These are phyloP conservation scores for Paedocypris micromegethes DNA, from an alignment of 2,797 vertebrate species.

Conservation along the genomic window DNA sequence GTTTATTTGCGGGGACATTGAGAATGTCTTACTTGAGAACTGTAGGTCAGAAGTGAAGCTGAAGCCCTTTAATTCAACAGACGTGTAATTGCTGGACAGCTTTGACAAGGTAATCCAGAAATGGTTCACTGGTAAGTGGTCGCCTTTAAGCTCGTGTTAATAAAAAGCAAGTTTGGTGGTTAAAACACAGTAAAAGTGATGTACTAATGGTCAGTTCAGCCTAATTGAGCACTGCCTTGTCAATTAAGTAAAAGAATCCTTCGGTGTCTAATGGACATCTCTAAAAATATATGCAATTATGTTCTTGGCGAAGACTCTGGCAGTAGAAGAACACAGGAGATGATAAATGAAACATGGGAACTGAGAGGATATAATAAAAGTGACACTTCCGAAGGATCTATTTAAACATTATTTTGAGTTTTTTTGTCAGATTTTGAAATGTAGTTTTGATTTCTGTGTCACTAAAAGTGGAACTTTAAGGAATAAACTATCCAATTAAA, in stretches of 20 bases:
- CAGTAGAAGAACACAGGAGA: slow-evolving; percentile 50
- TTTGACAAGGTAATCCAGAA: slow-evolving; percentile 16
- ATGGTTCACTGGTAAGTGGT: slow-evolving; percentile 20
- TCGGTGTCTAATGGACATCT: slow-evolving; percentile 53
- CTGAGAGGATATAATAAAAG: neutral
- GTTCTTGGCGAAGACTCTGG: slow-evolving; percentile 56
- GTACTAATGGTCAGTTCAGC: slow-evolving; percentile 71
- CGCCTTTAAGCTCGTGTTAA: slow-evolving; percentile 53
- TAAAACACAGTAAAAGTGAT: slow-evolving; percentile 66
- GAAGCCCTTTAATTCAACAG: neutral
- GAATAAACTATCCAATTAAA: too few relatives aligned
- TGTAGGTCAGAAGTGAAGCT: too few relatives aligned
- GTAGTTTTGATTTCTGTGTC: too few relatives aligned
- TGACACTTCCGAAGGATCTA: too few relatives aligned
- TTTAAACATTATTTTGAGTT: too few relatives aligned
- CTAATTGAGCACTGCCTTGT: slow-evolving; percentile 72
- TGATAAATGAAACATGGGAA: neutral
- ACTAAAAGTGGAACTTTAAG: too few relatives aligned
- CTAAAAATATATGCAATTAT: slow-evolving; percentile 61
- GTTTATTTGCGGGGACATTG: too few relatives aligned
- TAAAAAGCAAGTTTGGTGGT: slow-evolving; percentile 57
- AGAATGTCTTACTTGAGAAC: too few relatives aligned
- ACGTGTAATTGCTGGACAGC: slow-evolving; percentile 17
- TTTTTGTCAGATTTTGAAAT: too few relatives aligned
- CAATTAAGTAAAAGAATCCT: slow-evolving; percentile 68